A percentile compares a stretch with the other conserved stretches of the same genome.
Conservation (phyloP, 1,140 invertebrate species). For the Frieseomelitta varia region DNA sequence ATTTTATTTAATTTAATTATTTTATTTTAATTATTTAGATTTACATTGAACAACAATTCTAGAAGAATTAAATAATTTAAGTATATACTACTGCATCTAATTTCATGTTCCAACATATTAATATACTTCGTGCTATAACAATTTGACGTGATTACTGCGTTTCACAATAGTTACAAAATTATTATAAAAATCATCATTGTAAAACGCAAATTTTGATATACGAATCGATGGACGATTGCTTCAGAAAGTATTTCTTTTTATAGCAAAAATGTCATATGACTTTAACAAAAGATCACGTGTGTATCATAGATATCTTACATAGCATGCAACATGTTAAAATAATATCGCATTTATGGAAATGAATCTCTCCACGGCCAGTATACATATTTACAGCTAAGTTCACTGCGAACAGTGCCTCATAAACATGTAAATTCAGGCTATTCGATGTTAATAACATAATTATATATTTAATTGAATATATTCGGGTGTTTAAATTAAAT, state of each 20-base stretch:
- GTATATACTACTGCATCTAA: neutral
- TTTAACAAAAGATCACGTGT: neutral
- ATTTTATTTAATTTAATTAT: no score
- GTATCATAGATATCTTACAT: neutral
- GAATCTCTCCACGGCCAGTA: neutral
- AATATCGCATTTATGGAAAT: neutral
- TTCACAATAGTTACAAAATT: no score
- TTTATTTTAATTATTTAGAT: no score
- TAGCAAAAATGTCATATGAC: neutral
- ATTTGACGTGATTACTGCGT: neutral
- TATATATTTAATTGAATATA: neutral
- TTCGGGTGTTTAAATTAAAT: neutral
- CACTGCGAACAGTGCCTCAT: neutral
- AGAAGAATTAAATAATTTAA: no score
- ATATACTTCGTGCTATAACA: no score
- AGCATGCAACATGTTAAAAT: neutral
- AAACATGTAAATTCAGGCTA: conserved; percentile 2
- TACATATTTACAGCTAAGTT: neutral
- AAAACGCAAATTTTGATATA: neutral
- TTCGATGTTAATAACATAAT: conserved; percentile 29
- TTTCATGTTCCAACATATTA: neutral
- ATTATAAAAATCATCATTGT: no score
- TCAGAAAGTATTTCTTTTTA: neutral
- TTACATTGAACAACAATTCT: no score
- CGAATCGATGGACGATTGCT: neutral